phyloP scores from a whole-genome alignment of 2,113 vertebrate genomes.

The Heliornis fulica region DNA sequence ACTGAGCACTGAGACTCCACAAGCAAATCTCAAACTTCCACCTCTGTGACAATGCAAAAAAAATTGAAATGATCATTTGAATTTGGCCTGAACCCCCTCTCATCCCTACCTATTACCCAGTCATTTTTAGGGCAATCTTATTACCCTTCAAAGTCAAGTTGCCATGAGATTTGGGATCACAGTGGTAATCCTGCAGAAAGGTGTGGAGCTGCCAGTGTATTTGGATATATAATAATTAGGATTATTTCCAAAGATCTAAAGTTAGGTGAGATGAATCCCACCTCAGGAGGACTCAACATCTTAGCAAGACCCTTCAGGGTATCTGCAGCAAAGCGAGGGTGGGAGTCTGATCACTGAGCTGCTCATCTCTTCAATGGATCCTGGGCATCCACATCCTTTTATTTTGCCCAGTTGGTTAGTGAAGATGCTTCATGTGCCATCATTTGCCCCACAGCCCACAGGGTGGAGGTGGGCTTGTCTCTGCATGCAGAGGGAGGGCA shows the following conservation, averaged over 20 bases:
- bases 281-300: background rate
- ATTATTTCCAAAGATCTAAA: background rate
- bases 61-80: rapidly evolving
- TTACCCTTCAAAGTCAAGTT: background rate
- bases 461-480: background rate
- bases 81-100: background rate
- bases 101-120: rapidly evolving
- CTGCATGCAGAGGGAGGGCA: background rate
- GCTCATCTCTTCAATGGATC: rapidly evolving
- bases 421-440: background rate
- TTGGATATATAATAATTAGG: no score
- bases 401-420: rapidly evolving
- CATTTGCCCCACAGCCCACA: background rate
- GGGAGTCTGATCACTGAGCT: background rate
- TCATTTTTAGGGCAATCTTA: background rate
- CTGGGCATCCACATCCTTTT: background rate
- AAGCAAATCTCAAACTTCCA: background rate
- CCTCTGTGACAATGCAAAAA: background rate
- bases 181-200: background rate
- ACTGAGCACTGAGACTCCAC: background rate
- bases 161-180: background rate
- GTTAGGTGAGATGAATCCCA: background rate
- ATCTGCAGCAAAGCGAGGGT: background rate
- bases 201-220: background rate
- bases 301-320: background rate